phyloP scores from a whole-genome alignment of 2,113 vertebrate species.

The Leucosticte australis region DNA sequence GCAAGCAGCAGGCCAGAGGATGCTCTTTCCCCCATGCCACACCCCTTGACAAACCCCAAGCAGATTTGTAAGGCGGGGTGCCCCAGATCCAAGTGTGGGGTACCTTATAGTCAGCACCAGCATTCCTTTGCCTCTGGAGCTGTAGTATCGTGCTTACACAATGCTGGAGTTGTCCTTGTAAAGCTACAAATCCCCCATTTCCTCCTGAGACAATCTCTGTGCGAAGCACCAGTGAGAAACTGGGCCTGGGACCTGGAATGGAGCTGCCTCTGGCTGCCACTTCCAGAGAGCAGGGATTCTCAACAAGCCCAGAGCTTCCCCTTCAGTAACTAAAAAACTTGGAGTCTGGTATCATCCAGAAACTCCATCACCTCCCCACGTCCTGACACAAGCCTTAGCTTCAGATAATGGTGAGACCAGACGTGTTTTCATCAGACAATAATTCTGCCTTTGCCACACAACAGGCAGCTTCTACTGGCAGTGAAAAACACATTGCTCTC shows the following conservation, averaged over 20 bases:
- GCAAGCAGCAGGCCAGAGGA: background rate
- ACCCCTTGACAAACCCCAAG: background rate
- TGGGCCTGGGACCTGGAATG: background rate
- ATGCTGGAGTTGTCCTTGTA: background rate
- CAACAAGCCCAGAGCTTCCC: background rate
- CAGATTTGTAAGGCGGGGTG: background rate
- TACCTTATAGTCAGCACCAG: background rate
- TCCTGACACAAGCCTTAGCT: background rate
- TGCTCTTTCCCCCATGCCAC: background rate
- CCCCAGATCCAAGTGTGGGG: background rate
- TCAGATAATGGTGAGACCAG: background rate
- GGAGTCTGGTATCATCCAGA: background rate
- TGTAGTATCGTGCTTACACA: background rate
- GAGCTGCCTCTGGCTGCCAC: background rate
- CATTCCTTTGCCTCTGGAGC: background rate
- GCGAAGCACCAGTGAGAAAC: background rate
- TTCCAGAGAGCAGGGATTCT: background rate
- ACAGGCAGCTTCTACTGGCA: background rate
- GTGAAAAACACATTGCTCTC: background rate
- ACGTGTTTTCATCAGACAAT: background rate
- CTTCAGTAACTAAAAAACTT: background rate
- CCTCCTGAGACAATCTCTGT: background rate
- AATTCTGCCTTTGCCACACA: background rate
- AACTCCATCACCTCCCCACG: rapidly evolving
- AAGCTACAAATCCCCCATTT: background rate